Conservation (phyloP, 1,140 invertebrate species). For the Drosophila arawakana region DNA sequence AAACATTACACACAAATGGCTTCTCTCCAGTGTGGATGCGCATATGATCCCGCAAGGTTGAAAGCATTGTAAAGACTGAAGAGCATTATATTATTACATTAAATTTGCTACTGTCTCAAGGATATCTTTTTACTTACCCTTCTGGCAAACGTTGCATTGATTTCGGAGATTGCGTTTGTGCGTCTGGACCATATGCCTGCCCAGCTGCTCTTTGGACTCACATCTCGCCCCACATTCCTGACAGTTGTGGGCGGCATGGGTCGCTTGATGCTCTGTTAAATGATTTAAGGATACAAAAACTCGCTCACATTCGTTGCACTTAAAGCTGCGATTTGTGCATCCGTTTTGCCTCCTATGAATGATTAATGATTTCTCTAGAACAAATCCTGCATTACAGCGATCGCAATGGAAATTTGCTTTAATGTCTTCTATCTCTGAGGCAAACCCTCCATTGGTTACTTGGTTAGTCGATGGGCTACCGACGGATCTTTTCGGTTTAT, state of each 20-base stretch:
- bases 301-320: constrained; percentile 69
- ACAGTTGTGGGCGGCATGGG: constrained; percentile 64
- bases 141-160: constrained; percentile 86
- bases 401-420: constrained; percentile 70
- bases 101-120: not conserved
- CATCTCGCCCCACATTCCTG: constrained; percentile 78
- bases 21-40: constrained; percentile 84
- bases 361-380: constrained; percentile 65
- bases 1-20: constrained; percentile 83
- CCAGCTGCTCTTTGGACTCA: constrained; percentile 81
- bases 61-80: constrained; percentile 85
- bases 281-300: constrained; percentile 85
- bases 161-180: constrained; percentile 86
- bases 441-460: not conserved
- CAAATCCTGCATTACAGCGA: constrained; percentile 77
- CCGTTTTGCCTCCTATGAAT: constrained; percentile 66
- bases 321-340: constrained; percentile 71
- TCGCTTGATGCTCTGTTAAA: constrained; percentile 81
- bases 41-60: constrained; percentile 85
- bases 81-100: not conserved
- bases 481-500: constrained; percentile 11
- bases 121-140: constrained; percentile 72
- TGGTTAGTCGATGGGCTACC: constrained; percentile 4
- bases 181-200: constrained; percentile 83
- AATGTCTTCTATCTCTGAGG: constrained; percentile 21